These are phyloP conservation scores for Drosophila yooni DNA, from an alignment of 2,888 invertebrate species.

Conservation along the genomic window DNA sequence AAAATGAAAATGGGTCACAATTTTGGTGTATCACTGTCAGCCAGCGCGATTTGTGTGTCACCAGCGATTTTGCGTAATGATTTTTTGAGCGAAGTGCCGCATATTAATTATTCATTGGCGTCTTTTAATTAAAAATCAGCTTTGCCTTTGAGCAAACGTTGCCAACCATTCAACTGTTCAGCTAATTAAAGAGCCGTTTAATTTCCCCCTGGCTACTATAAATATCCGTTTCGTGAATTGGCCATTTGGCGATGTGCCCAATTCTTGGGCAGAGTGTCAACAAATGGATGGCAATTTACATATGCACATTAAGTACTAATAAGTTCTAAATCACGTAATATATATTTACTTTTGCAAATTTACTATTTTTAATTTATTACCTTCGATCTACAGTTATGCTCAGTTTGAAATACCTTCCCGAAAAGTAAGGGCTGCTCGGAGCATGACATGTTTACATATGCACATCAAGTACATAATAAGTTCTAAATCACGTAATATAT, in stretches of 20 bases:
- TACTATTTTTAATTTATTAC: too few species aligned
- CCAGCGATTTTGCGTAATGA: slow-evolving; percentile 30
- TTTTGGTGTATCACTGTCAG: slow-evolving; percentile 27
- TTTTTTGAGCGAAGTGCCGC: slow-evolving; percentile 26
- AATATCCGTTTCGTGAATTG: slow-evolving; percentile 41
- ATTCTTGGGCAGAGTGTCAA: slow-evolving; percentile 12
- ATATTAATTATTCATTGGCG: slow-evolving; percentile 52
- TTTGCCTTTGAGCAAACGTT: slow-evolving; percentile 5
- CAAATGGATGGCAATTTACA: neutral
- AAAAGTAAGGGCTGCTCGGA: neutral
- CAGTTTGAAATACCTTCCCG: neutral
- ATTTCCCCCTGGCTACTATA: slow-evolving; percentile 33
- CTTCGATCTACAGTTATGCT: too few species aligned
- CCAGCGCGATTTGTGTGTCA: slow-evolving; percentile 49
- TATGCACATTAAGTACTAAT: neutral
- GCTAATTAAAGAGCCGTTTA: slow-evolving; percentile 52
- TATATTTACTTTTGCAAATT: neutral
- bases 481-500: too few species aligned
- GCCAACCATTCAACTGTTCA: slow-evolving; percentile 31
- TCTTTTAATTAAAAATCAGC: slow-evolving; percentile 48
- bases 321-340: neutral
- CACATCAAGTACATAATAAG: too few species aligned
- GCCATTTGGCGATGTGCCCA: slow-evolving; percentile 45
- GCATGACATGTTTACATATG: neutral
- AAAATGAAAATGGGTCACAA: slow-evolving; percentile 51